A percentile compares a stretch with the other conserved stretches of the same genome.
phyloP scores from a whole-genome alignment of 2,113 vertebrate species.

The Heterochromis multidens region DNA sequence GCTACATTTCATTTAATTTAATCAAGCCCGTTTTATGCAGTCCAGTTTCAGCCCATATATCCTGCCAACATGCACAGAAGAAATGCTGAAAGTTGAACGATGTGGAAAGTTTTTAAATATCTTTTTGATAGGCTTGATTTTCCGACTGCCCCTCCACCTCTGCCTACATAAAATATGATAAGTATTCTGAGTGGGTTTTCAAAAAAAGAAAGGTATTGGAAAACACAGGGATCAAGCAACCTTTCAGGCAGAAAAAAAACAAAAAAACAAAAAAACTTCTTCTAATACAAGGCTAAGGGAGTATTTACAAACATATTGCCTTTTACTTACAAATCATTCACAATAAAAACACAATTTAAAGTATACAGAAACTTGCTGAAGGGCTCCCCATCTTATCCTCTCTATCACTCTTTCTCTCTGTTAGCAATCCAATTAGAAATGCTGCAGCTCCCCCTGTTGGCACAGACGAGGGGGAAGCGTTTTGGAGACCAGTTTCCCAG shows the following conservation, averaged over 20 bases:
- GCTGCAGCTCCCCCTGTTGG: conserved; percentile 72
- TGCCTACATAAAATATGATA: conserved; percentile 9
- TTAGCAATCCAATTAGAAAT: conserved; percentile 50
- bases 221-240: conserved; percentile 4
- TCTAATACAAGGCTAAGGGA: not conserved
- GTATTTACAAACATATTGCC: conserved; percentile 13
- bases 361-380: not conserved
- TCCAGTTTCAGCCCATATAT: conserved; percentile 58
- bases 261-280: not conserved
- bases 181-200: conserved; percentile 28
- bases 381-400: not conserved
- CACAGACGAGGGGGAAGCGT: not conserved
- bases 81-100: conserved; percentile 20
- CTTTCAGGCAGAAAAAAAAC: not conserved
- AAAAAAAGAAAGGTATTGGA: conserved; percentile 6
- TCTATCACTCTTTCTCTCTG: not conserved
- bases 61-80: not conserved
- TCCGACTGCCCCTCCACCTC: not conserved
- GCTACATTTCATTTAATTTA: conserved; percentile 74
- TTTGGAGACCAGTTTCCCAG: conserved; percentile 6
- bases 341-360: conserved; percentile 1
- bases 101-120: conserved; percentile 52
- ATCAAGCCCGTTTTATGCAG: conserved; percentile 65
- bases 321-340: conserved; percentile 16
- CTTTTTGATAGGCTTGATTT: conserved; percentile 16